Percentiles rank a stretch among this genome's conserved stretches.
These are phyloP conservation scores for Oscheius myriophilus DNA, from an alignment of 2,888 invertebrate genomes.

Conservation along the genomic window DNA sequence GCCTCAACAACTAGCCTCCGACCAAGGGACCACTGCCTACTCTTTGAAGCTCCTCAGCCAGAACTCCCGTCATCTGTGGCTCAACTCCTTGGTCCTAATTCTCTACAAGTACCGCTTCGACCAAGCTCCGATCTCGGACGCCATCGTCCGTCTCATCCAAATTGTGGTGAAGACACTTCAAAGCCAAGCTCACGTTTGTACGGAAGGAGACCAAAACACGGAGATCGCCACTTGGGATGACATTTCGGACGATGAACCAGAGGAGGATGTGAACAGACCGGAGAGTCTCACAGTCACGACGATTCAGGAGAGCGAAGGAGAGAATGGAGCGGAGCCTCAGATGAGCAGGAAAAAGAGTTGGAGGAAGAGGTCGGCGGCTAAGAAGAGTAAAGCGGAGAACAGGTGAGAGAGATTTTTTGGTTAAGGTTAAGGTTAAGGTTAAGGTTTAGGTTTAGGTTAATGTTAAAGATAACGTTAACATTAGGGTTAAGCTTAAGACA, in stretches of 20 bases:
- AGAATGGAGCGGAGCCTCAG: slow-evolving; percentile 30
- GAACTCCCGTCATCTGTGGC: slow-evolving; percentile 83
- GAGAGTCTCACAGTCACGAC: slow-evolving; percentile 58
- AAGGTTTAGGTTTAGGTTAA: too few relatives aligned
- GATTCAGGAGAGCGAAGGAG: slow-evolving; percentile 31
- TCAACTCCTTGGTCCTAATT: slow-evolving; percentile 89
- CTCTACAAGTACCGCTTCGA: slow-evolving; percentile 84
- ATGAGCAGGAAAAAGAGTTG: slow-evolving; percentile 32
- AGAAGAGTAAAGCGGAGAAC: slow-evolving; percentile 1
- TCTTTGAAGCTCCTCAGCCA: slow-evolving; percentile 74
- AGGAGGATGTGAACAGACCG: slow-evolving; percentile 50
- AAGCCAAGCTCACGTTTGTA: slow-evolving; percentile 56
- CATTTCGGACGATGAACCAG: slow-evolving; percentile 34
- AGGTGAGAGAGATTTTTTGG: slow-evolving; percentile 12
- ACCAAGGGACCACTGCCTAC: slow-evolving; percentile 79
- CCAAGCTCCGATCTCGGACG: slow-evolving; percentile 73
- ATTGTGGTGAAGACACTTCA: slow-evolving; percentile 91
- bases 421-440: too few relatives aligned
- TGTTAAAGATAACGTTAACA: not conserved
- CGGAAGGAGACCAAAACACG: slow-evolving; percentile 34
- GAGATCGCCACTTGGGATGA: slow-evolving; percentile 52
- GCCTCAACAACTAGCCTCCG: slow-evolving; percentile 78
- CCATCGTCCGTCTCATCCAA: slow-evolving; percentile 83
- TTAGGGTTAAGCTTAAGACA: too few relatives aligned
- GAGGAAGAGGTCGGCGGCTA: slow-evolving; percentile 24